These are phyloP conservation scores for Stomatorhinus ivindoensis DNA, from an alignment of 2,113 vertebrate species.

Conservation along the genomic window DNA sequence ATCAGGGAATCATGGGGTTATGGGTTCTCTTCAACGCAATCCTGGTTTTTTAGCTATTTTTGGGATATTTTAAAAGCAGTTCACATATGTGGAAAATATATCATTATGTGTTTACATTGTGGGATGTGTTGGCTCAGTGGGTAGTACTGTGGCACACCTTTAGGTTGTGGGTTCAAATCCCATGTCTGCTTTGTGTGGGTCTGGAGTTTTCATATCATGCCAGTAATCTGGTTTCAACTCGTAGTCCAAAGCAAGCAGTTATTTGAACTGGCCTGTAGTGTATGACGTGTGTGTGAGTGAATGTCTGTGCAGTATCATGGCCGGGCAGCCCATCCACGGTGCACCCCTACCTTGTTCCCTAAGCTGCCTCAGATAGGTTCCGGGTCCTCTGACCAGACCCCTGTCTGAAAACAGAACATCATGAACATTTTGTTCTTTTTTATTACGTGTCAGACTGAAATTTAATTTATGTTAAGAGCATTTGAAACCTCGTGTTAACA, in stretches of 20 bases:
- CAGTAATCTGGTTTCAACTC: background rate
- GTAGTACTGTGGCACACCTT: background rate
- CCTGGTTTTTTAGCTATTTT: background rate
- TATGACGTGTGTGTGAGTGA: background rate
- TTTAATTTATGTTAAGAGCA: background rate
- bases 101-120: background rate
- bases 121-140: background rate
- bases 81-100: background rate
- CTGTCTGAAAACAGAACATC: background rate
- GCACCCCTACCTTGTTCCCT: background rate
- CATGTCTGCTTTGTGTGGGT: background rate
- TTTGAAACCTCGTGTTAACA: background rate
- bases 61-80: background rate
- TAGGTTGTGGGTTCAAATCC: background rate
- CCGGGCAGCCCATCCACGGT: background rate
- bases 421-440: background rate
- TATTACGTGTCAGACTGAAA: background rate
- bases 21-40: background rate
- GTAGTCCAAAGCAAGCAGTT: background rate
- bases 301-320: background rate
- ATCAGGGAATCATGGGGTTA: background rate
- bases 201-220: background rate
- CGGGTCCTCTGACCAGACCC: background rate
- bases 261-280: background rate
- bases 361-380: background rate